Conservation (phyloP, 92 coral and sea anemone species). For the Siderastrea siderea region DNA sequence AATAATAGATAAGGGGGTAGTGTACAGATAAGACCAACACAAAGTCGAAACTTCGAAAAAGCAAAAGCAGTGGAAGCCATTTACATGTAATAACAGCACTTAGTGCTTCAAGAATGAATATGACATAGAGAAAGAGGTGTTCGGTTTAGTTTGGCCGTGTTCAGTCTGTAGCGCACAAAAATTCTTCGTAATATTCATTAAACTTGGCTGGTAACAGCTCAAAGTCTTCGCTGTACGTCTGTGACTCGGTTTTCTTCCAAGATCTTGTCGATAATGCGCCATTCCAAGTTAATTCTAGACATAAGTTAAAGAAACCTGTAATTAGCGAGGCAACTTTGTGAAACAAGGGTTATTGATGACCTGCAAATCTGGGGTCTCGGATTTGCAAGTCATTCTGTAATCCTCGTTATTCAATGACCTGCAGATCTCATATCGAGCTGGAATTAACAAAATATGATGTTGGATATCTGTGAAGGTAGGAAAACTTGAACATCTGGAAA, state of each 20-base stretch:
- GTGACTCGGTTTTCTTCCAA: background rate
- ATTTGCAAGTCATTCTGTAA: too few species aligned
- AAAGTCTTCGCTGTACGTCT: slow-evolving; percentile 34
- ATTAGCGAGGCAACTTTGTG: background rate
- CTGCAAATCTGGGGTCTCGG: too few species aligned
- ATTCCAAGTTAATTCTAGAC: slow-evolving; percentile 11
- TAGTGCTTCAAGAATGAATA: background rate
- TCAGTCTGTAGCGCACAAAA: slow-evolving; percentile 64
- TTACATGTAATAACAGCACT: background rate
- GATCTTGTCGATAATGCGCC: slow-evolving; percentile 2
- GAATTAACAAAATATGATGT: too few species aligned
- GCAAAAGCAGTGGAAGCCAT: background rate
- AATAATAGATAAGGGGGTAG: too few species aligned
- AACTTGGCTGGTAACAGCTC: slow-evolving; percentile 72
- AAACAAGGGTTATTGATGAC: too few species aligned
- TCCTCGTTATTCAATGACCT: too few species aligned
- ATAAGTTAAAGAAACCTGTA: background rate
- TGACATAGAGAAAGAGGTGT: background rate
- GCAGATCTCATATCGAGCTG: too few species aligned
- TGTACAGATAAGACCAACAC: too few species aligned
- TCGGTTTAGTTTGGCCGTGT: background rate
- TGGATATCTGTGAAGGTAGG: too few species aligned
- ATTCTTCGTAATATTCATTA: slow-evolving; percentile 67
- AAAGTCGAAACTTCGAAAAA: background rate
- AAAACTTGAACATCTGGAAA: too few species aligned